Evolutionary conservation across 2,113 vertebrate genomes (phyloP), one percentile per base, ranked within the genome.

Genomic region (Scomber japonicus): DNA sequence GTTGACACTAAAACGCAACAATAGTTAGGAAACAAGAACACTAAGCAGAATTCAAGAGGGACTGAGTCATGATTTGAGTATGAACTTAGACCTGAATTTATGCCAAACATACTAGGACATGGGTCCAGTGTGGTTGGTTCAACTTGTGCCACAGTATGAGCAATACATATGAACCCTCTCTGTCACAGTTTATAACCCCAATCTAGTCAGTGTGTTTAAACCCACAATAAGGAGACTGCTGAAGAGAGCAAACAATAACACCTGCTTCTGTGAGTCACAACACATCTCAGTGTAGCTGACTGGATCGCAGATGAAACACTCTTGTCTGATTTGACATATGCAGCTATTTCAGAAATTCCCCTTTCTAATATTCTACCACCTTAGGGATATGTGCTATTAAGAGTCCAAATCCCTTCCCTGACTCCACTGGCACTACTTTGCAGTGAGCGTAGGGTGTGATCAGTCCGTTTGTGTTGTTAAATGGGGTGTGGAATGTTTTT

Each of bases 401-500:
- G 24, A 27, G 71, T 71, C 81, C 67, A 54, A 27, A 27, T 80
- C 27, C 61, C 48, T 66, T 71, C 66, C 55, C 59, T 46, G 57
- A 74, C 63, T 82, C 80, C 71, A 66, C 11, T 72, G 68, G 75
- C 72, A 66, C 60, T 31, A 46, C 77, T 88, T 66, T 66, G 66
- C 83, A 59, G 65, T 0, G 9, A 82, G 77, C 2, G 7, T 62
- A 68, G 51, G 63, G 75, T 68, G 68, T 67, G 70, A 88, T 92
- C 78, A 81, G 75, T 83, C 59, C 30, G 65, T 86, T 62, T 87
- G 76, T 68, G 75, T 51, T 78, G 86, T 67, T 88, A 91, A 94
- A 92, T 87, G 78, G 79, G 78, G 24, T 27, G 56, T 85, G 79
- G 88, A 85, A 90, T 89, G 88, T 67, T 88, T 89, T 83, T 35